These are phyloP conservation scores for Tupaia chinensis DNA, from an alignment of 2,113 vertebrate genomes.

Conservation along the genomic window DNA sequence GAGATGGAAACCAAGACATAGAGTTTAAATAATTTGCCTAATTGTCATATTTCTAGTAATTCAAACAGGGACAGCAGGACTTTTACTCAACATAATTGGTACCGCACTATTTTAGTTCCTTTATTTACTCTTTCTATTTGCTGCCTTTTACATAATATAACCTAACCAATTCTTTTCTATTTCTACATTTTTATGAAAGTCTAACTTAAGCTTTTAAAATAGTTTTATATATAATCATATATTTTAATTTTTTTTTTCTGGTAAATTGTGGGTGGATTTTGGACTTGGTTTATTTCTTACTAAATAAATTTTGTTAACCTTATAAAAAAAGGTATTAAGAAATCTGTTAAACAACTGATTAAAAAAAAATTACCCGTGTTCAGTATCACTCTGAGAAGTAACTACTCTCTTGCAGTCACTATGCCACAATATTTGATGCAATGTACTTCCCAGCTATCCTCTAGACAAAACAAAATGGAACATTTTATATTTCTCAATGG, in stretches of 20 bases:
- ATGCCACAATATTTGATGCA: background rate
- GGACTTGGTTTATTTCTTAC: background rate
- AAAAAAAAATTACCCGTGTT: background rate
- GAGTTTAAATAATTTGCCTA: background rate
- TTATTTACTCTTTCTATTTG: background rate
- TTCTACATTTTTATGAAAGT: background rate
- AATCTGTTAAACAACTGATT: background rate
- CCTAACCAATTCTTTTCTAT: background rate
- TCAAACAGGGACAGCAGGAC: background rate
- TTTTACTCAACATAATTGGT: background rate
- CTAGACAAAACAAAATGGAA: background rate
- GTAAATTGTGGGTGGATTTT: background rate
- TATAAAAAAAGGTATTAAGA: background rate
- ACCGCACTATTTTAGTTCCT: background rate
- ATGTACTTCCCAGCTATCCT: background rate
- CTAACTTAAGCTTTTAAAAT: background rate
- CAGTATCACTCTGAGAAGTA: background rate
- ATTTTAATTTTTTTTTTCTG: background rate
- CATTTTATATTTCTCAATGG: background rate
- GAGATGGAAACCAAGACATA: background rate
- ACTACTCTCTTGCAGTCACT: background rate
- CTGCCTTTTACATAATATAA: background rate
- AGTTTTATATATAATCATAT: background rate
- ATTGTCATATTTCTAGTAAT: background rate
- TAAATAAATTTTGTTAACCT: background rate